Base-by-base conservation (phyloP, 2,113 vertebrate species). In the Ochotona princeps region DNA sequence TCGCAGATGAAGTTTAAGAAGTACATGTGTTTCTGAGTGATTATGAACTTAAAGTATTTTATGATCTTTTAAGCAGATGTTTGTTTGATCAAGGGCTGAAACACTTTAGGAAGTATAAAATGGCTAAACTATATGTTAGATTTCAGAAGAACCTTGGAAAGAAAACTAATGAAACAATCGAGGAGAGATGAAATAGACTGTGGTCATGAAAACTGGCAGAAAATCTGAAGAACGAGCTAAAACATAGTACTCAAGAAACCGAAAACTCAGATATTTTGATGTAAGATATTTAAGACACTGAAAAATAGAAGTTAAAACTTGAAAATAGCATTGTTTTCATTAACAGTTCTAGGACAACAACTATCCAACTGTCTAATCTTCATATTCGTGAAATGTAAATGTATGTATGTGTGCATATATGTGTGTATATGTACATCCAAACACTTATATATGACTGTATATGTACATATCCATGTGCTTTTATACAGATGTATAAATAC, bases 11-110 rank as follows among this genome's bases (percentile, higher is more conserved):
- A 78, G 20, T 93, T 75, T 90, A 92, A 93, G 63, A 95, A 57
- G 61, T 84, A 38, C 76, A 83, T 80, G 57, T 90, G 21, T 94
- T 96, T 84, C 80, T 84, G 54, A 90, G 63, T 91, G 44, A 88
- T 97, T 96, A 66, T 25, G 20, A 79, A 81, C 81, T 81, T 89
- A 94, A 80, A 94, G 57, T 93, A 95, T 92, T 95, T 93, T 86
- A 95, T 83, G 92, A 20, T 90, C n/a, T 83, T 87, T 57, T 87
- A 84, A 93, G 44, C 26, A 93, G n/a, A 95, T 90, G 93, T 91
- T 94, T 95, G 74, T 96, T 94, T 96, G 91, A 96, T 94, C 74
- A 89, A 83, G 65, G 49, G 26, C 25, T 87, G 87, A 96, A 95
- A 87, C 60, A 78, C 90, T 94, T 93, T 70, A 89, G 85, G 88